Evolutionary conservation across 2,113 vertebrate species (phyloP), one percentile per base, ranked within the genome.

Genomic region (Halcyon malimbica): DNA sequence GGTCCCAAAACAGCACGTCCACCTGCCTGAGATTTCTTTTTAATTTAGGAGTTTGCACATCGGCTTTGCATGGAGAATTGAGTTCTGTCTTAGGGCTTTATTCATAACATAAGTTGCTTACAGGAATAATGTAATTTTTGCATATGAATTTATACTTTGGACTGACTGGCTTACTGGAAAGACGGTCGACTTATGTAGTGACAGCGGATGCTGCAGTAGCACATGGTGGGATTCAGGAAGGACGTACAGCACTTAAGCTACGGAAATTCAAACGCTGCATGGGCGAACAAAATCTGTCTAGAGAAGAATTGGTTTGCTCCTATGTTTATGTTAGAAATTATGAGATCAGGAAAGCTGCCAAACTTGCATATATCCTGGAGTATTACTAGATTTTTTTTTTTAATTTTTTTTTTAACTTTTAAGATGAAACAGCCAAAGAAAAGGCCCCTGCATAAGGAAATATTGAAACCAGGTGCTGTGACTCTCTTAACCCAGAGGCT

Each of bases 21-120:
- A 87, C 93, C 85, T 96, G 77, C 85, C 74, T 93, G 90, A 92
- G 87, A 95, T 96, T 95, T 77, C 77, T 93, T 96, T 96, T 96
- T 96, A 92, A 97, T 95, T 94, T 91, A 83, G 74, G 93, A 93
- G 78, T 94, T 92, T 93, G 74, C 74, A 82, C 57, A 13, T 68
- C 3, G 31, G 65, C 73, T 97, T 96, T 91, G 87, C 48, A 5
- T 63, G 39, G 93, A 93, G 93, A 94, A 95, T 87, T 82, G 67
- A 48, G 50, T 70, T 94, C 70, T 95, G 73, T 84, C 87, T 81
- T 86, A 87, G 42, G 89, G 89, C 79, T 90, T 96, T 95, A 74
- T 87, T 95, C 87, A 26, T 68, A 87, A 87, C 71, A 14, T 11
- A 46, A 73, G 53, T 95, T 91, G 78, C 84, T 94, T 86, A 87